Evolutionary conservation across 2,113 vertebrate species (phyloP).

Genomic region (Microcebus lehilahytsara): DNA sequence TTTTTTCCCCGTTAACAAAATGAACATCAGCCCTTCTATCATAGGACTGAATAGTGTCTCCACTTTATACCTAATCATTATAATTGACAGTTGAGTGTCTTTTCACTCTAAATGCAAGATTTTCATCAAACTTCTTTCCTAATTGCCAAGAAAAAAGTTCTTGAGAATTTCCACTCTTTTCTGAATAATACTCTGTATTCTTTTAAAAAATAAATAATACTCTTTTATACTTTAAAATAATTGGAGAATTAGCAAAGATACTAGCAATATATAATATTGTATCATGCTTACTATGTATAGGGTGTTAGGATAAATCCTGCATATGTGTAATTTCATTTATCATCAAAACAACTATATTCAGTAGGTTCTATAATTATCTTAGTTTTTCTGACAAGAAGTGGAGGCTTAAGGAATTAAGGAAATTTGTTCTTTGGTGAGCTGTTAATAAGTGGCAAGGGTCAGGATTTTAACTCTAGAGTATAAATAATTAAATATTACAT

Average conservation of each 20-base stretch:
- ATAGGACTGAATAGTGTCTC: not conserved
- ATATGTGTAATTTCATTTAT: not conserved
- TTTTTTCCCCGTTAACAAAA: not conserved
- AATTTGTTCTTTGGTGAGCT: not conserved
- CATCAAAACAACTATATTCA: constrained; percentile 18
- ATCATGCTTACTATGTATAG: not conserved
- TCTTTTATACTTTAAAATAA: constrained; percentile 18
- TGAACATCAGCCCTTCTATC: not conserved
- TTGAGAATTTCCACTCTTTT: not conserved
- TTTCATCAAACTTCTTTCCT: constrained; percentile 42
- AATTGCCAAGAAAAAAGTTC: not conserved
- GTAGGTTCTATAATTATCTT: not conserved
- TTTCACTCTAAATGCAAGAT: not conserved
- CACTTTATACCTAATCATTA: not conserved
- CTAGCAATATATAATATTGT: not conserved
- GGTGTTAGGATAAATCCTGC: not conserved
- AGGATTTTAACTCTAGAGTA: not conserved
- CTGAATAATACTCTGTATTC: not conserved
- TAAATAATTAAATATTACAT: constrained; percentile 9
- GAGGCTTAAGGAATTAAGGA: not conserved
- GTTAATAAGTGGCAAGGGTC: not conserved
- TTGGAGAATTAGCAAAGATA: not conserved
- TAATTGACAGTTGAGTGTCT: not conserved
- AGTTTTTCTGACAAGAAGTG: not conserved
- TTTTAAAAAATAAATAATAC: not conserved